Evolutionary conservation across 2,113 vertebrate species (phyloP).

Genomic region (Onychostoma macrolepis): DNA sequence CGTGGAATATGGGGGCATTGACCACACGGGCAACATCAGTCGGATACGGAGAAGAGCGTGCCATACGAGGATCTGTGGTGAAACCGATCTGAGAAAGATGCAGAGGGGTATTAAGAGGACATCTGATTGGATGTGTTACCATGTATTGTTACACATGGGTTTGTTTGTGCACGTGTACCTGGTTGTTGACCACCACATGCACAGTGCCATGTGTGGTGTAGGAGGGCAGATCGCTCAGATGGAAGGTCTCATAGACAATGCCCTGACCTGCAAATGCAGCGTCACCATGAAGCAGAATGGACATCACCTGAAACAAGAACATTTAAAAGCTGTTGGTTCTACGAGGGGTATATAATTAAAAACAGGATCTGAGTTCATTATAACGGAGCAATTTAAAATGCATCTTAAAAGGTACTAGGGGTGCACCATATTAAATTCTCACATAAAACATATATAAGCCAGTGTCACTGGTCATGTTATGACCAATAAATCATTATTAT

Average conservation of each 20-base stretch:
- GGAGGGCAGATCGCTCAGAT: slow-evolving; percentile 93
- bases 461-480: not conserved
- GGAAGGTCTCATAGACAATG: slow-evolving; percentile 96
- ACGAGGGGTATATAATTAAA: not conserved
- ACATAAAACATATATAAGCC: not conserved
- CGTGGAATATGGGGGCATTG: slow-evolving; percentile 97
- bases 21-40: slow-evolving; percentile 95
- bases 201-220: slow-evolving; percentile 95
- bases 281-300: slow-evolving; percentile 93
- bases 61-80: slow-evolving; percentile 95
- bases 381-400: not conserved
- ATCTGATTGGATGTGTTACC: not conserved
- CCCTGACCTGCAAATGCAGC: slow-evolving; percentile 97
- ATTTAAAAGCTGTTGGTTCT: not conserved
- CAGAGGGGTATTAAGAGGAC: not conserved
- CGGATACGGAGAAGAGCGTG: slow-evolving; percentile 93
- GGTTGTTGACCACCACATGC: slow-evolving; percentile 97
- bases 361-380: not conserved
- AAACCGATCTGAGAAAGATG: slow-evolving; percentile 89
- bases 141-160: not conserved
- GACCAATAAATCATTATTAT: not conserved
- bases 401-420: not conserved
- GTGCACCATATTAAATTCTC: not conserved
- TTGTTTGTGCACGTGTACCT: slow-evolving; percentile 76
- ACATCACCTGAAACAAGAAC: slow-evolving; percentile 89